Percentiles rank a stretch among this genome's conserved stretches.
phyloP scores from a whole-genome alignment of 2,797 vertebrate genomes.

The Poeciliopsis infans region DNA sequence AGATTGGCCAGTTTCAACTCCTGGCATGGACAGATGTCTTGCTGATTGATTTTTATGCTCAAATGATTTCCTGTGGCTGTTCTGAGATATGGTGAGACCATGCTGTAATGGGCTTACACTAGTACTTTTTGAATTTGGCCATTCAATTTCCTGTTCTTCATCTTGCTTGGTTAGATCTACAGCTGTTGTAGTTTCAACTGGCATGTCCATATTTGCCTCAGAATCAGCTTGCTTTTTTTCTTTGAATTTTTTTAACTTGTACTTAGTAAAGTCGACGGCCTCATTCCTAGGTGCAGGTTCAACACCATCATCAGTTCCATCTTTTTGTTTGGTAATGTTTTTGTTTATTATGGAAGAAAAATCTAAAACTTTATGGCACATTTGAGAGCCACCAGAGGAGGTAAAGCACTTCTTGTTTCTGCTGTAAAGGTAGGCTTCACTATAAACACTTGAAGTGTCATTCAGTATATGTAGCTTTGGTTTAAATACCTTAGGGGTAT shows the following conservation, averaged over 20 bases:
- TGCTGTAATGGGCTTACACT: slow-evolving; percentile 12
- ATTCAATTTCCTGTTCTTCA: slow-evolving; percentile 63
- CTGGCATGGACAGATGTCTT: slow-evolving; percentile 31
- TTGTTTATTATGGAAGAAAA: slow-evolving; percentile 65
- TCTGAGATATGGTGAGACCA: slow-evolving; percentile 38
- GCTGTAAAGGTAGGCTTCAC: slow-evolving; percentile 65
- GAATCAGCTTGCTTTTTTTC: slow-evolving; percentile 51
- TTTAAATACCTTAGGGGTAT: slow-evolving; percentile 16
- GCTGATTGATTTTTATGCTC: slow-evolving; percentile 43
- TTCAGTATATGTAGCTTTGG: slow-evolving; percentile 74
- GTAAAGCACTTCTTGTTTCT: slow-evolving; percentile 40
- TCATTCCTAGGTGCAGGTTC: slow-evolving; percentile 37
- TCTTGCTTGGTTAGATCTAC: slow-evolving; percentile 76
- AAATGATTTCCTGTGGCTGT: slow-evolving; percentile 8
- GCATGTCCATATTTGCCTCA: slow-evolving; percentile 10
- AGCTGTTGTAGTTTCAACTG: slow-evolving; percentile 23
- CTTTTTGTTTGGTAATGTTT: slow-evolving; percentile 39
- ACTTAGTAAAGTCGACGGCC: slow-evolving; percentile 77
- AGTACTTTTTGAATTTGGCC: slow-evolving; percentile 28
- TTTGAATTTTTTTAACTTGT: slow-evolving; percentile 70
- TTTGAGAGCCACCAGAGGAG: slow-evolving; percentile 37
- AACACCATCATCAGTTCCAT: neutral
- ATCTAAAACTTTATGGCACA: slow-evolving; percentile 73
- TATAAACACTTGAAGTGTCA: slow-evolving; percentile 37
- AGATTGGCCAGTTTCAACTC: slow-evolving; percentile 15